Conservation (phyloP, 2,797 vertebrate species). For the Muraenolepis orangiensis region DNA sequence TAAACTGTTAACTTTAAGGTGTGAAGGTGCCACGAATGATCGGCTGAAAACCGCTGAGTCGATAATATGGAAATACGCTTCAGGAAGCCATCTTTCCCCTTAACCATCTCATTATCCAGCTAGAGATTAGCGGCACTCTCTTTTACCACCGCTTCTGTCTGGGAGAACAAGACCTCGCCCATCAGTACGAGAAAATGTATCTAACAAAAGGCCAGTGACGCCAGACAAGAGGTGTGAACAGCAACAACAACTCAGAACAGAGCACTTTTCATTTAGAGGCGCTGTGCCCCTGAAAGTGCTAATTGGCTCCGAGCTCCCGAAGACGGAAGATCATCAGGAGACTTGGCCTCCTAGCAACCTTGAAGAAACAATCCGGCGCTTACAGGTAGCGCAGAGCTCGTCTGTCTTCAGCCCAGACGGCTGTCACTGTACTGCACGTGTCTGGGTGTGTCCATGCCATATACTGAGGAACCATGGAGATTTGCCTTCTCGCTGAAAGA, state of each 20-base stretch:
- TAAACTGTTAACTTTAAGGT: neutral
- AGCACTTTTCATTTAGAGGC: neutral
- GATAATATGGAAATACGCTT: slow-evolving; percentile 32
- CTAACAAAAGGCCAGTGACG: slow-evolving; percentile 37
- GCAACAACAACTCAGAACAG: neutral
- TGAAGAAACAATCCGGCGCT: neutral
- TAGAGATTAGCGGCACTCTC: slow-evolving; percentile 46
- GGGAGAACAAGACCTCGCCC: slow-evolving; percentile 31
- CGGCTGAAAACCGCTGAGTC: slow-evolving; percentile 39
- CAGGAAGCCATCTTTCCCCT: slow-evolving; percentile 33
- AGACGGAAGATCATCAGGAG: slow-evolving; percentile 24
- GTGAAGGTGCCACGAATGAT: neutral
- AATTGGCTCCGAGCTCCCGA: slow-evolving; percentile 39
- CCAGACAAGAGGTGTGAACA: slow-evolving; percentile 13
- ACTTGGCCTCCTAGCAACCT: slow-evolving; percentile 19
- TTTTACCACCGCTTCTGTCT: slow-evolving; percentile 39
- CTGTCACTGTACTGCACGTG: neutral
- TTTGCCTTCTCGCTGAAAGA: neutral
- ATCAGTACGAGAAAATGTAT: slow-evolving; percentile 30
- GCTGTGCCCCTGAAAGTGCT: slow-evolving; percentile 23
- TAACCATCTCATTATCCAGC: slow-evolving; percentile 45
- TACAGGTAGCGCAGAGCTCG: neutral
- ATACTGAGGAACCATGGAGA: neutral
- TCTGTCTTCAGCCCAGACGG: neutral
- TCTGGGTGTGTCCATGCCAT: neutral